Conservation (phyloP, 2,888 invertebrate genomes). For the Drosophila subquinaria region DNA sequence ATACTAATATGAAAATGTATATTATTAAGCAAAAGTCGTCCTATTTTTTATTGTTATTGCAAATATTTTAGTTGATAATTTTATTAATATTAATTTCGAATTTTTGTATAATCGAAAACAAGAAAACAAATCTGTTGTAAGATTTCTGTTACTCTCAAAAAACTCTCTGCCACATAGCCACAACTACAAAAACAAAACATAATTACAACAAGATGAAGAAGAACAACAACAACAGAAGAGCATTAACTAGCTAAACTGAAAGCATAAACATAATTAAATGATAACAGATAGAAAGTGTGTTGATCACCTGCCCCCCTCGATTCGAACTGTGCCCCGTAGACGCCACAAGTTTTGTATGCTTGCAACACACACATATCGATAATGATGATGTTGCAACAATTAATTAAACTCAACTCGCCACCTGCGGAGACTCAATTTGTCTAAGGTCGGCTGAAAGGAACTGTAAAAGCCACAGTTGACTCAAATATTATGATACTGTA, state of each 20-base stretch:
- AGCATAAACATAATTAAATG: constrained; percentile 10
- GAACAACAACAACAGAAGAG: constrained; percentile 4
- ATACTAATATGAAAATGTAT: constrained; percentile 22
- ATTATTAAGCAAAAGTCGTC: constrained; percentile 63
- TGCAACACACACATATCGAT: constrained; percentile 1
- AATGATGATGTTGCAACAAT: constrained; percentile 3
- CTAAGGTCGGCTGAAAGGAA: constrained; percentile 71
- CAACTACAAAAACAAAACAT: constrained; percentile 17
- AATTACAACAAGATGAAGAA: constrained; percentile 14
- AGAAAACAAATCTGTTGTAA: constrained; percentile 78
- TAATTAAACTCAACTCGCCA: constrained; percentile 47
- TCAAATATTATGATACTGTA: not conserved
- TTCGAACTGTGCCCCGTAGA: constrained; percentile 21
- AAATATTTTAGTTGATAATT: constrained; percentile 69
- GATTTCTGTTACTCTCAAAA: constrained; percentile 61
- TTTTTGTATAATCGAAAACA: constrained; percentile 39
- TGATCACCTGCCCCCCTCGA: constrained; percentile 12
- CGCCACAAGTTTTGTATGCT: constrained; percentile 29
- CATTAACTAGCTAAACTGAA: constrained; percentile 16
- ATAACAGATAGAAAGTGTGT: constrained; percentile 18
- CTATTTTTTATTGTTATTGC: constrained; percentile 69
- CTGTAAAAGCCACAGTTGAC: not conserved
- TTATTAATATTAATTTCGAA: constrained; percentile 62
- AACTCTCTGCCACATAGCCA: constrained; percentile 18
- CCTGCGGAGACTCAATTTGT: constrained; percentile 84